Base-by-base conservation (phyloP, 1,140 invertebrate species). In the Macrostomum lignano region DNA sequence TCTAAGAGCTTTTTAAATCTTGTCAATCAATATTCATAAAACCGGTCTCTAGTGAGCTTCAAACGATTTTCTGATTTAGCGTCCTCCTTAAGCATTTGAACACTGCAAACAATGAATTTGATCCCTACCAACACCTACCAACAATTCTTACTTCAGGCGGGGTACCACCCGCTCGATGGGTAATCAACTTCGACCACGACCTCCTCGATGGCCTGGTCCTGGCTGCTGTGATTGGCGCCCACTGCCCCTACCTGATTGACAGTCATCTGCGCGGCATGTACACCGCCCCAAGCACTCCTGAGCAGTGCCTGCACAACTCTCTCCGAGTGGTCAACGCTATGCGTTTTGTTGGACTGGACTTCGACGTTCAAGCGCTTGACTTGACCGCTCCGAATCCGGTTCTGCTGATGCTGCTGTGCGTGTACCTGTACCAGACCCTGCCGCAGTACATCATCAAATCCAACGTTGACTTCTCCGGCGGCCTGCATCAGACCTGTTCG, bases 131-230 rank as follows among this genome's bases (percentile, higher is more conserved):
- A 30, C 29, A 14, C 13, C 10, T 30, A 14, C 7, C 11, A 14
- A 7, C 10, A 13, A 7, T 15, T 26, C 26, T n/a, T 1, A 21
- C 38, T 42, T 3, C 25, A 48, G 51, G 47, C 38, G 46, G 43
- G 1, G 37, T 51, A 1, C 51, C 55, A 21, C 40, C 49, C 7
- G 40, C 51, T 17, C 41, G 55, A 14, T 58, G 55, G 55, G 47
- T 58, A 31, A 53, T 58, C 9, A 58, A 58, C 41, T 58, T 53
- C 46, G 55, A 58, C 37, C 46, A 48, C 48, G 55, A 58, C 36
- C 40, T 58, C 5, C 38, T 55, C 23, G 55, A 58, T 45, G 51
- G 53, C 9, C 36, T 58, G 17, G 53, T 56, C 4, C n/a, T 58
- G 13, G 54, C 38, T 13, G 44, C 52, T 15, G 43, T 51, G 4